phyloP scores from a whole-genome alignment of 2,797 vertebrate genomes.

The Sylvilagus floridanus region DNA sequence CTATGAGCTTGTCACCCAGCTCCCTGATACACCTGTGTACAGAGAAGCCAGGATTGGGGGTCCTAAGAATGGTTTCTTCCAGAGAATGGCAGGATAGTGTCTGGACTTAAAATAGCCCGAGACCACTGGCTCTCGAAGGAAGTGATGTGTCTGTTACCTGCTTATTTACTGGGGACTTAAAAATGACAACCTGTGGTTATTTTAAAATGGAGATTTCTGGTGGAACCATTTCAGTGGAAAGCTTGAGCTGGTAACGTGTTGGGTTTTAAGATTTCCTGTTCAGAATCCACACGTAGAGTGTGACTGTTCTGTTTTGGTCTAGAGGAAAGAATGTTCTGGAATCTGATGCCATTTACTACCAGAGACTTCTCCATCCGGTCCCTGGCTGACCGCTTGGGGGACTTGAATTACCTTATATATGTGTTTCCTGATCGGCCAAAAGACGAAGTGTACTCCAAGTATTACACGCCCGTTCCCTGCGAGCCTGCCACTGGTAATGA shows the following conservation, averaged over 20 bases:
- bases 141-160: not conserved
- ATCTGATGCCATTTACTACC: slow-evolving; percentile 97
- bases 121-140: not conserved
- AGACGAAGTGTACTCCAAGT: slow-evolving; percentile 97
- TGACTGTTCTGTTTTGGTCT: slow-evolving; percentile 75
- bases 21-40: not conserved
- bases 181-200: not conserved
- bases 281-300: not conserved
- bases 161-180: not conserved
- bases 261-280: slow-evolving; percentile 29
- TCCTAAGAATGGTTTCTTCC: not conserved
- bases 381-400: slow-evolving; percentile 96
- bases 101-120: not conserved
- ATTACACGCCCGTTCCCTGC: slow-evolving; percentile 96
- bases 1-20: not conserved
- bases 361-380: slow-evolving; percentile 98
- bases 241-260: slow-evolving; percentile 11
- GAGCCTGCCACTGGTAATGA: slow-evolving; percentile 88
- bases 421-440: slow-evolving; percentile 96
- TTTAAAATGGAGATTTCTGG: slow-evolving; percentile 11
- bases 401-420: slow-evolving; percentile 95
- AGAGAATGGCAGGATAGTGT: too few species aligned
- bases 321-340: slow-evolving; percentile 98
- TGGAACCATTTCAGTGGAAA: not conserved
- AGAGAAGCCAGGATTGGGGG: not conserved